These are phyloP conservation scores for Aphelinus atriplicis DNA, from an alignment of 1,140 invertebrate genomes.

Conservation along the genomic window DNA sequence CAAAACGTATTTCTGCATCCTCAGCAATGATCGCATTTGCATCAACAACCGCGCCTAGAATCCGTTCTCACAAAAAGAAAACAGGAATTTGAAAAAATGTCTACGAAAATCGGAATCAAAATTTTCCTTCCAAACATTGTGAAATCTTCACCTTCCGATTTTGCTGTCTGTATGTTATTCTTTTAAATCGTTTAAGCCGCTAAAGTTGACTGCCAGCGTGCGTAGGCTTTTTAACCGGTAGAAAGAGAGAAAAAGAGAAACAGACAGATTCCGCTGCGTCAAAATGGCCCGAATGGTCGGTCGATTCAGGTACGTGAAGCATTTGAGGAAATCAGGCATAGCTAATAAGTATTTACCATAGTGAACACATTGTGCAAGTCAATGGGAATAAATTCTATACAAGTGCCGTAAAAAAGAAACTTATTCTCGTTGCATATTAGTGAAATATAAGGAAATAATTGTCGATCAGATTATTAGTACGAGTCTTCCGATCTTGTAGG, in stretches of 20 bases:
- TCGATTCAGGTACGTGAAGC: conserved; percentile 66
- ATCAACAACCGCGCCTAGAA: conserved; percentile 2
- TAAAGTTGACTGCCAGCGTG: conserved; percentile 25
- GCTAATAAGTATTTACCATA: conserved; percentile 66
- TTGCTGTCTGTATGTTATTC: conserved; percentile 1
- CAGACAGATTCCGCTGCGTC: conserved; percentile 29
- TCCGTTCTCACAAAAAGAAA: conserved; percentile 25
- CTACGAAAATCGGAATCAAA: not conserved
- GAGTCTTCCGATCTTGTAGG: conserved; percentile 52
- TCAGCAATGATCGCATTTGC: conserved; percentile 12
- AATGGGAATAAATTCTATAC: conserved; percentile 72
- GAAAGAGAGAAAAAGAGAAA: conserved; percentile 23
- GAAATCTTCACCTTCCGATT: conserved; percentile 29
- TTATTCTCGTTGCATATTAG: conserved; percentile 68
- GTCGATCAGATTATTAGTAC: conserved; percentile 53
- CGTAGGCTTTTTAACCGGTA: not conserved
- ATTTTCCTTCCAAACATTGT: not conserved
- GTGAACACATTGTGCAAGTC: conserved; percentile 67
- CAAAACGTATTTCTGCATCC: conserved; percentile 13
- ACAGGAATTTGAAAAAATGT: conserved; percentile 17
- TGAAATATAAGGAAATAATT: conserved; percentile 63
- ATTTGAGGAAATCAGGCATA: conserved; percentile 67
- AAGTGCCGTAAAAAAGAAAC: conserved; percentile 77
- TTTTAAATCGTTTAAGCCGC: conserved; percentile 5
- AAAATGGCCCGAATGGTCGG: conserved; percentile 64